phyloP scores from a whole-genome alignment of 2,888 invertebrate genomes.

The Mythimna lalbum region DNA sequence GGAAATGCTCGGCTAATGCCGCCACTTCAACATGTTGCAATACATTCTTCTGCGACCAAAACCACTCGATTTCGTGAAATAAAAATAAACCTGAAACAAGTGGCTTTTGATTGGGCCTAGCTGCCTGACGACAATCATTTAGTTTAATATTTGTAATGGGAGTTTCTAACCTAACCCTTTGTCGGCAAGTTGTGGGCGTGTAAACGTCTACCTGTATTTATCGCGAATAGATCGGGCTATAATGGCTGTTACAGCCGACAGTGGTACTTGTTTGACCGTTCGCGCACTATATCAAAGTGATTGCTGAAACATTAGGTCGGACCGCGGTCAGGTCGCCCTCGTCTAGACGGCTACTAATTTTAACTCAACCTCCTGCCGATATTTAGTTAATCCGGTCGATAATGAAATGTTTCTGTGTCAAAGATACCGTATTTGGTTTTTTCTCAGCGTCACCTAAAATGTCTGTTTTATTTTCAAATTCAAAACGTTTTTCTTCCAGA shows the following conservation, averaged over 20 bases:
- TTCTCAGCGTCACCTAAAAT: neutral
- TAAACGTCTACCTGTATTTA: slow-evolving; percentile 71
- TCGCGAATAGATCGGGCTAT: slow-evolving; percentile 74
- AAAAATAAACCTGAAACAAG: slow-evolving; percentile 44
- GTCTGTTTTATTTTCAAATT: too few relatives aligned
- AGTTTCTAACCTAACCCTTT: slow-evolving; percentile 71
- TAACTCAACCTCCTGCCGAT: slow-evolving; percentile 67
- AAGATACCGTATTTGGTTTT: neutral
- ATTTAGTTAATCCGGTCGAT: slow-evolving; percentile 43
- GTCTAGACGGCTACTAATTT: slow-evolving; percentile 79
- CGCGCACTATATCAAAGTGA: slow-evolving; percentile 80
- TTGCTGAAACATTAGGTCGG: slow-evolving; percentile 79
- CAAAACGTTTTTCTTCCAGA: too few relatives aligned
- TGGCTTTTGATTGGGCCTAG: slow-evolving; percentile 38
- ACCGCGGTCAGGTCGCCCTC: slow-evolving; percentile 75
- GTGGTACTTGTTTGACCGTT: slow-evolving; percentile 73
- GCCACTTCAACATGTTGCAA: slow-evolving; percentile 70
- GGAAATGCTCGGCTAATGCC: slow-evolving; percentile 72
- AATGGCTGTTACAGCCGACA: slow-evolving; percentile 71
- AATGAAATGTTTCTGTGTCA: slow-evolving; percentile 21
- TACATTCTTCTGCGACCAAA: slow-evolving; percentile 68
- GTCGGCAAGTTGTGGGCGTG: slow-evolving; percentile 68
- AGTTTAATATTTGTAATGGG: slow-evolving; percentile 60
- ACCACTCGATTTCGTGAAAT: slow-evolving; percentile 39
- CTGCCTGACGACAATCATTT: slow-evolving; percentile 48